These are phyloP conservation scores for Ernsta delagoae DNA, from an alignment of 2,888 invertebrate species.

Conservation along the genomic window DNA sequence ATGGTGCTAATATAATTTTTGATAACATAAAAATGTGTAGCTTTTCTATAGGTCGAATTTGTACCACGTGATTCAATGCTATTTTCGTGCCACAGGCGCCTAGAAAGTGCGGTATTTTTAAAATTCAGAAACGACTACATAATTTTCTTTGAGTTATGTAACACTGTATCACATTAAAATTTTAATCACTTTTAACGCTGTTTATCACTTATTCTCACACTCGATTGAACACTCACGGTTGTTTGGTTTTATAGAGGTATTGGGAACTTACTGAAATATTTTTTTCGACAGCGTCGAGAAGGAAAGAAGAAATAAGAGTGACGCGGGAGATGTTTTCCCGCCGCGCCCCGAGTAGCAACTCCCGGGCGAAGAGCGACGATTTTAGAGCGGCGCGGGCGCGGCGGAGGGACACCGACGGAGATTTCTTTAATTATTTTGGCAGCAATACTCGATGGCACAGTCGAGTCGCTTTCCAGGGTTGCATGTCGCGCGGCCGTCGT, in stretches of 20 bases:
- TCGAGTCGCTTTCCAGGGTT: slow-evolving; percentile 84
- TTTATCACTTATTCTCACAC: slow-evolving; percentile 68
- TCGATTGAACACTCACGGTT: slow-evolving; percentile 66
- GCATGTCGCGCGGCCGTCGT: slow-evolving; percentile 79
- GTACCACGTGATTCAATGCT: slow-evolving; percentile 81
- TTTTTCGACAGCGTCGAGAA: slow-evolving; percentile 83
- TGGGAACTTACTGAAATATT: slow-evolving; percentile 77
- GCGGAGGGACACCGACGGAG: slow-evolving; percentile 86
- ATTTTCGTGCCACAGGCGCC: slow-evolving; percentile 80
- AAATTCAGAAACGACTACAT: slow-evolving; percentile 68
- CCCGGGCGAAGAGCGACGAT: slow-evolving; percentile 85
- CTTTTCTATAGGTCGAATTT: slow-evolving; percentile 75
- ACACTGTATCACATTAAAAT: slow-evolving; percentile 78
- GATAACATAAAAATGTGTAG: slow-evolving; percentile 77
- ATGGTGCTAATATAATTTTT: slow-evolving; percentile 53
- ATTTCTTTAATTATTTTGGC: slow-evolving; percentile 93
- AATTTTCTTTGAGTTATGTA: slow-evolving; percentile 73
- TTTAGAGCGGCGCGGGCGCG: slow-evolving; percentile 86
- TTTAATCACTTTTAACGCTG: slow-evolving; percentile 63
- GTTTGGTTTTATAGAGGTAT: slow-evolving; percentile 59
- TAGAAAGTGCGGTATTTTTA: slow-evolving; percentile 85
- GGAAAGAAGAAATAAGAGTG: slow-evolving; percentile 85
- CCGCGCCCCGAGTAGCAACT: slow-evolving; percentile 84
- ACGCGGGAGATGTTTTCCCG: slow-evolving; percentile 85
- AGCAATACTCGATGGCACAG: slow-evolving; percentile 86